Evolutionary conservation across 2,888 invertebrate genomes (phyloP).

Genomic region (Meiosimyza platycephala): DNA sequence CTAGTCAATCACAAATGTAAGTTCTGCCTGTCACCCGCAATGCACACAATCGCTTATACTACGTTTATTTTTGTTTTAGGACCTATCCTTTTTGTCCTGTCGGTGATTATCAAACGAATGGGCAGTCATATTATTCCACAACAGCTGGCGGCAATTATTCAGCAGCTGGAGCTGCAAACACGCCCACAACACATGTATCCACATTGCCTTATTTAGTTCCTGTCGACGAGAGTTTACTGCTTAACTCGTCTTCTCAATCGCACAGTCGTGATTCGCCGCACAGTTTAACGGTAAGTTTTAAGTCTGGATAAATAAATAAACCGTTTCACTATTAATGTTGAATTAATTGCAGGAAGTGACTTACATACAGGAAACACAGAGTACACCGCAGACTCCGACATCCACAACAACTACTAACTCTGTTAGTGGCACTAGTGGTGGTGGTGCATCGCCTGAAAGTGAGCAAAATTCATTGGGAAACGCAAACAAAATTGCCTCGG

Average conservation of each 20-base stretch:
- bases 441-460: constrained; percentile 60
- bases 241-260: constrained; percentile 69
- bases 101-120: constrained; percentile 70
- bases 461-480: constrained; percentile 59
- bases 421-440: constrained; percentile 68
- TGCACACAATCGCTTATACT: neutral
- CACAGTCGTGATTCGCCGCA: constrained; percentile 75
- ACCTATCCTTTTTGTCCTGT: constrained; percentile 83
- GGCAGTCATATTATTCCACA: constrained; percentile 76
- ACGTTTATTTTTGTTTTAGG: constrained; percentile 65
- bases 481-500: constrained; percentile 81
- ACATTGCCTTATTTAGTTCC: constrained; percentile 75
- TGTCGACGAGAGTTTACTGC: constrained; percentile 74
- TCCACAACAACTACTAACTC: constrained; percentile 71
- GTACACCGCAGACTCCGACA: constrained; percentile 68
- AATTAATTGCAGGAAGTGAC: constrained; percentile 62
- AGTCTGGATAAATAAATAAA: neutral
- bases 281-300: constrained; percentile 74
- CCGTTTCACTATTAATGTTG: constrained; percentile 2
- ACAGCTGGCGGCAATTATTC: constrained; percentile 50
- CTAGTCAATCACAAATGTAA: constrained; percentile 73
- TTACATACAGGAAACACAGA: constrained; percentile 65
- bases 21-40: constrained; percentile 36
- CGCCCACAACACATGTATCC: constrained; percentile 67
- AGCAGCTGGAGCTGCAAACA: constrained; percentile 54